Percentiles rank a stretch among this genome's conserved stretches.
Conservation (phyloP, 2,113 vertebrate genomes). For the Lota lota region DNA sequence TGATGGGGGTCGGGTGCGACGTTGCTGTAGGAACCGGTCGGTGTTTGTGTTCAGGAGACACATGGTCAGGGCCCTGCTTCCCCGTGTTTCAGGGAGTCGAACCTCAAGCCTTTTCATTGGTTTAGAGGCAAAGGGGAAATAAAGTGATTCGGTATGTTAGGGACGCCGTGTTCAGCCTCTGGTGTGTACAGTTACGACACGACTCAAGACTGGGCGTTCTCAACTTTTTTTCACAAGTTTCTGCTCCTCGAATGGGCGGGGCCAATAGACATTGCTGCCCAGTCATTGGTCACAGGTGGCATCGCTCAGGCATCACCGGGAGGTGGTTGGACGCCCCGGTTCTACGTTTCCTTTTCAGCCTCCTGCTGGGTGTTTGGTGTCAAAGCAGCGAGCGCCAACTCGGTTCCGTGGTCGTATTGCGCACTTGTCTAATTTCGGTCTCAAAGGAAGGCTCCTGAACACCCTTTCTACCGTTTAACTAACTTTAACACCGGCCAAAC, state of each 20-base stretch:
- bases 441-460: not conserved
- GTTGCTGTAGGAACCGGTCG: too few relatives aligned
- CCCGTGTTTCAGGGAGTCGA: too few relatives aligned
- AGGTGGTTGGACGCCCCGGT: slow-evolving; percentile 58
- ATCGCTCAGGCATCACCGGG: slow-evolving; percentile 35
- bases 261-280: not conserved
- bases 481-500: slow-evolving; percentile 15
- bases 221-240: too few relatives aligned
- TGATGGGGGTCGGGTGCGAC: too few relatives aligned
- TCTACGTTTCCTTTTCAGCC: slow-evolving; percentile 33
- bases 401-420: slow-evolving; percentile 40
- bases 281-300: slow-evolving; percentile 40
- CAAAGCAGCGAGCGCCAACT: slow-evolving; percentile 22
- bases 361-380: slow-evolving; percentile 41
- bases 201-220: too few relatives aligned
- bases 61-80: too few relatives aligned
- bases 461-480: slow-evolving; percentile 13
- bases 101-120: too few relatives aligned
- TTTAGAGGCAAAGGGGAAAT: too few relatives aligned
- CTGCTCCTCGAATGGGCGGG: slow-evolving; percentile 9
- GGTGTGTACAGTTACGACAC: too few relatives aligned
- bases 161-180: too few relatives aligned
- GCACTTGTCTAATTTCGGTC: slow-evolving; percentile 39
- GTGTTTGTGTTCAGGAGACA: too few relatives aligned
- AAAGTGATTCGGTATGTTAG: too few relatives aligned